A percentile compares a stretch with the other conserved stretches of the same genome.
Evolutionary conservation across 1,140 invertebrate genomes (phyloP).

Genomic region (Pachypsylla venusta): DNA sequence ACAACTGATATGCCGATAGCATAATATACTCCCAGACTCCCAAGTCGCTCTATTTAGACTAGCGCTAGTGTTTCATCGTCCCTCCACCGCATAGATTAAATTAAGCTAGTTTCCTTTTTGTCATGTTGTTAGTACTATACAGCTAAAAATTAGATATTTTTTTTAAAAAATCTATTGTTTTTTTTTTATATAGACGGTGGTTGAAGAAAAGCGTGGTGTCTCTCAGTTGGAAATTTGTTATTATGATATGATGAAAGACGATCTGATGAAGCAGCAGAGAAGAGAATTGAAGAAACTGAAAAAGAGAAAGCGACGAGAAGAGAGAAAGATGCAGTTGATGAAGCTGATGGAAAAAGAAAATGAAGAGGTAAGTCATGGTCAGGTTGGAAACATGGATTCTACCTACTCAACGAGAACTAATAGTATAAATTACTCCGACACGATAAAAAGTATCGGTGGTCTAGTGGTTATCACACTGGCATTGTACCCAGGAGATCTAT

Average conservation of each 20-base stretch:
- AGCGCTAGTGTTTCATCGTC: too few relatives aligned
- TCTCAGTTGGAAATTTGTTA: slow-evolving; percentile 70
- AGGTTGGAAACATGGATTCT: neutral
- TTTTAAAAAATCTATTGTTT: too few relatives aligned
- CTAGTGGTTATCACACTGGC: too few relatives aligned
- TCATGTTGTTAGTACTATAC: neutral
- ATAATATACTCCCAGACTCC: too few relatives aligned
- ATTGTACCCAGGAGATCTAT: too few relatives aligned
- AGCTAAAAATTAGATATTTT: too few relatives aligned
- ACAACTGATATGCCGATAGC: too few relatives aligned
- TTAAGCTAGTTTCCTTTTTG: neutral
- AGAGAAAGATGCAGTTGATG: slow-evolving; percentile 35
- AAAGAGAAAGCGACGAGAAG: slow-evolving; percentile 62
- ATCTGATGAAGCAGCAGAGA: slow-evolving; percentile 62
- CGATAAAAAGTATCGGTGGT: neutral
- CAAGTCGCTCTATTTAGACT: too few relatives aligned
- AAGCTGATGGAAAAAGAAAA: slow-evolving; percentile 31
- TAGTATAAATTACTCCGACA: neutral
- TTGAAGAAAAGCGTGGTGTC: slow-evolving; percentile 75
- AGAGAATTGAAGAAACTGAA: slow-evolving; percentile 76
- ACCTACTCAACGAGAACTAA: neutral
- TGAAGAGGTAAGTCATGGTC: slow-evolving; percentile 29
- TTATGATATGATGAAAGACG: slow-evolving; percentile 65
- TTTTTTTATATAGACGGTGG: slow-evolving; percentile 48
- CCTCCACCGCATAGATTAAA: neutral